phyloP scores from a whole-genome alignment of 2,797 vertebrate species.

The Anabacerthia variegaticeps region DNA sequence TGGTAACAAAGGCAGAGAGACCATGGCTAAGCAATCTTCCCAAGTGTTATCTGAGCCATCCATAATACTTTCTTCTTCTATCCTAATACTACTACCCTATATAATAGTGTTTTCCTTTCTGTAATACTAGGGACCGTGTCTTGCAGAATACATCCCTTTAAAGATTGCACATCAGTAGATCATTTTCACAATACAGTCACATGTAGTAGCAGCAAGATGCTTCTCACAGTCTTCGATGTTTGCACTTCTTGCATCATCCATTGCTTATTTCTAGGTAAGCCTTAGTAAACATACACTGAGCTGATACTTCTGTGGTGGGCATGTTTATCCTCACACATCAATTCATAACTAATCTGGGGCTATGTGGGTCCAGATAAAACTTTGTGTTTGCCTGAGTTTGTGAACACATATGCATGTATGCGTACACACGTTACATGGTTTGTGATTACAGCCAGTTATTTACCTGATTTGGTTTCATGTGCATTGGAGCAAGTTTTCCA shows the following conservation, averaged over 20 bases:
- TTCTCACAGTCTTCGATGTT: neutral
- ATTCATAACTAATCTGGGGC: neutral
- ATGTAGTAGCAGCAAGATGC: neutral
- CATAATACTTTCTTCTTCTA: neutral
- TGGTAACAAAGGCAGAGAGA: neutral
- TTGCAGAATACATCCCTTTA: neutral
- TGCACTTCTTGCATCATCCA: neutral
- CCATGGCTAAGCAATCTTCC: neutral
- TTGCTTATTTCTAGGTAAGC: neutral
- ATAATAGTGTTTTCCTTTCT: neutral
- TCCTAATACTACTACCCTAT: neutral
- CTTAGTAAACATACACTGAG: neutral
- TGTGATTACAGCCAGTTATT: neutral
- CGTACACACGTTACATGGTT: accelerated
- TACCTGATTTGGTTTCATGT: neutral
- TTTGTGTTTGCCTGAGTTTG: neutral
- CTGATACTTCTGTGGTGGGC: neutral
- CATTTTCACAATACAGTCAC: neutral
- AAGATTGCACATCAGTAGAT: neutral
- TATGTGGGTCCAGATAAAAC: neutral
- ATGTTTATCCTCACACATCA: accelerated
- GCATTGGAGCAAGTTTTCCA: neutral
- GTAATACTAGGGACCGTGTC: neutral
- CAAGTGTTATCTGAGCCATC: neutral
- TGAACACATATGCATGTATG: accelerated